Percentiles rank a stretch among this genome's conserved stretches.
These are phyloP conservation scores for Cryptus viduatorius DNA, from an alignment of 2,888 invertebrate genomes.

Conservation along the genomic window DNA sequence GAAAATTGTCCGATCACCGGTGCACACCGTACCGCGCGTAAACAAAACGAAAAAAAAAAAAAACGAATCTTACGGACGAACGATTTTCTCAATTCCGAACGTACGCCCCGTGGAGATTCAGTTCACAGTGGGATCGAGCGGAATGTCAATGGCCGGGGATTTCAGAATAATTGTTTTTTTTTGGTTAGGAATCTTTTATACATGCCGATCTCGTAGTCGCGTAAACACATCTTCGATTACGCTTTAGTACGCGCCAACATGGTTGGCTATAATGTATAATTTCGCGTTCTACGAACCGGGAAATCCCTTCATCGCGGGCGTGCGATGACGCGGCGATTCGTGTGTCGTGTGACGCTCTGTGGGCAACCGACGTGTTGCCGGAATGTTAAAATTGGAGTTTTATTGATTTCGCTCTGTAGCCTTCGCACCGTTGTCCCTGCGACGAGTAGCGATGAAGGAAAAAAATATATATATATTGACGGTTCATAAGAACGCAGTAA, in stretches of 20 bases:
- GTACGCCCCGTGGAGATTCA: neutral
- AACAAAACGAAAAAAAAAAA: neutral
- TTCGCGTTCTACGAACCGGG: conserved; percentile 8
- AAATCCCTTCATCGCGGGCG: neutral
- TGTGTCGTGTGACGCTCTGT: conserved; percentile 7
- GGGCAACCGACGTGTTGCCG: neutral
- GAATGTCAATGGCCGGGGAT: conserved; percentile 4
- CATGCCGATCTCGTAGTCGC: conserved; percentile 44
- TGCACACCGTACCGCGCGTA: no score
- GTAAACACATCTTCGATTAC: conserved; percentile 32
- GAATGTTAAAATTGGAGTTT: conserved; percentile 9
- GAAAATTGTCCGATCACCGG: neutral
- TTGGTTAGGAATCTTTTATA: conserved; percentile 10
- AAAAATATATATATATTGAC: neutral
- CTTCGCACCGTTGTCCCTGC: neutral
- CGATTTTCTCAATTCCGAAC: neutral
- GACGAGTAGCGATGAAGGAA: neutral
- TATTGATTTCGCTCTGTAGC: neutral
- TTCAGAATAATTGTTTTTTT: conserved; percentile 12
- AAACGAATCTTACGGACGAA: neutral
- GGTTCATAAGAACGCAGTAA: no score
- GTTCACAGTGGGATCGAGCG: neutral
- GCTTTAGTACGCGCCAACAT: neutral
- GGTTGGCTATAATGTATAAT: neutral
- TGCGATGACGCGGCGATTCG: conserved; percentile 22